Evolutionary conservation across 2,797 vertebrate genomes (phyloP).

Genomic region (Cirrhinus mrigala): DNA sequence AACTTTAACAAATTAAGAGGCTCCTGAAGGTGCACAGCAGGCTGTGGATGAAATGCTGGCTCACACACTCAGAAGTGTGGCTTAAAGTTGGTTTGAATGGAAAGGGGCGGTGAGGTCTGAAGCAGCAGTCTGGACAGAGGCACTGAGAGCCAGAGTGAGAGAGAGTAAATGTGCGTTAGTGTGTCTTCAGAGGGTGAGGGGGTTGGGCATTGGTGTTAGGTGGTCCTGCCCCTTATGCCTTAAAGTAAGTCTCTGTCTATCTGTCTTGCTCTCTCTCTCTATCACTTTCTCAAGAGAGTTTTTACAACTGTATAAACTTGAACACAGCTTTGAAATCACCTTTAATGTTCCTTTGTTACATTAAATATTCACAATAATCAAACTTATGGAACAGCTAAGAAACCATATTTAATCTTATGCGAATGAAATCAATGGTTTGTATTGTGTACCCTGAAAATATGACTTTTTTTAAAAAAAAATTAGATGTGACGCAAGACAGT

Average conservation of each 20-base stretch:
- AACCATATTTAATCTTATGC: no score
- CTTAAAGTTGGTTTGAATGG: slow-evolving; percentile 46
- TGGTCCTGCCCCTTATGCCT: slow-evolving; percentile 67
- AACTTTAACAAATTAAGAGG: slow-evolving; percentile 57
- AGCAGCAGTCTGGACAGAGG: slow-evolving; percentile 59
- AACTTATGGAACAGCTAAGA: background rate
- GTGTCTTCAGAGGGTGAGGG: slow-evolving; percentile 68
- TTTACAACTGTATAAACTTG: background rate
- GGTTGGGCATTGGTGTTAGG: slow-evolving; percentile 69
- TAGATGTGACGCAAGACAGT: background rate
- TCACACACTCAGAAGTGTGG: slow-evolving; percentile 54
- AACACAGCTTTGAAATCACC: background rate
- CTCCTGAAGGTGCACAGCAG: slow-evolving; percentile 63
- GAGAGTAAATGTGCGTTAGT: slow-evolving; percentile 69
- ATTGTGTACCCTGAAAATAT: background rate
- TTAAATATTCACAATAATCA: background rate
- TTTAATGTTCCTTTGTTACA: background rate
- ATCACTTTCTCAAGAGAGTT: background rate
- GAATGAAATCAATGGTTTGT: background rate
- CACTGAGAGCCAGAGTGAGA: slow-evolving; percentile 64
- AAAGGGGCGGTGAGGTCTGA: slow-evolving; percentile 66
- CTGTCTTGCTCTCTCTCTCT: slow-evolving; percentile 11
- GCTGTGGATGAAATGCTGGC: slow-evolving; percentile 60
- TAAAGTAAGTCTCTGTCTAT: slow-evolving; percentile 54
- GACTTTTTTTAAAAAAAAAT: background rate